Evolutionary conservation across 1,140 invertebrate species (phyloP), one percentile per base, ranked within the genome.

Genomic region (Maconellicoccus hirsutus): DNA sequence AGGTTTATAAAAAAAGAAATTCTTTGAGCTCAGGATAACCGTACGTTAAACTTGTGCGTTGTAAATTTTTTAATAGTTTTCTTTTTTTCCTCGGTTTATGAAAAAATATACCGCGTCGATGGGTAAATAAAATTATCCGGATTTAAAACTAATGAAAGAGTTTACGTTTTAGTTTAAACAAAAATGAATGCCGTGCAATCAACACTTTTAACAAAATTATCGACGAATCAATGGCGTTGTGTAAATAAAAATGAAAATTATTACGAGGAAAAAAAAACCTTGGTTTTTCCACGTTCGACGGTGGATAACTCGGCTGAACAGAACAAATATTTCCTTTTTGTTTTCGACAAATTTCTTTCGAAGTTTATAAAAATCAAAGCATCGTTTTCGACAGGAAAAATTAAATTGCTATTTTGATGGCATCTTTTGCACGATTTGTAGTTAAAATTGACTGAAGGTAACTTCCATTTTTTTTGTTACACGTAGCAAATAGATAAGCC

Each of bases 181-280:
- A 19, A 52, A 52, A 52, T 52, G 42, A 52, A 52, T 52, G 42
- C 16, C 42, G 16, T 19, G 42, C 42, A 52, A 52, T 52, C 42
- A 52, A 52, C 42, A 19, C 42, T 52, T 52, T 52, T 52, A 52
- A 52, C 42, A 3, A 19, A 52, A 52, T 52, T 52, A 52, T 52
- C 42, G n/a, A 52, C 42, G 42, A 52, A 52, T 52, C 42, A 52
- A 52, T 52, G 42, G 42, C n/a, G 42, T 19, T 16, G 42, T 4
- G 42, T 52, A 52, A 52, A 52, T 52, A 52, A 52, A 52, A 52
- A 52, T 52, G 42, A 52, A 52, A 52, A 52, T 52, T 52, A 52
- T 16, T 52, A 52, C 42, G 2, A 16, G 6, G 29, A 33, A 33
- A 33, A 52, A 52, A 52, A 52, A 6, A 3, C 42, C 16, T 14